A percentile compares a stretch with the other conserved stretches of the same genome.
These are phyloP conservation scores for Elephas maximus DNA, from an alignment of 2,113 vertebrate species.

Conservation along the genomic window DNA sequence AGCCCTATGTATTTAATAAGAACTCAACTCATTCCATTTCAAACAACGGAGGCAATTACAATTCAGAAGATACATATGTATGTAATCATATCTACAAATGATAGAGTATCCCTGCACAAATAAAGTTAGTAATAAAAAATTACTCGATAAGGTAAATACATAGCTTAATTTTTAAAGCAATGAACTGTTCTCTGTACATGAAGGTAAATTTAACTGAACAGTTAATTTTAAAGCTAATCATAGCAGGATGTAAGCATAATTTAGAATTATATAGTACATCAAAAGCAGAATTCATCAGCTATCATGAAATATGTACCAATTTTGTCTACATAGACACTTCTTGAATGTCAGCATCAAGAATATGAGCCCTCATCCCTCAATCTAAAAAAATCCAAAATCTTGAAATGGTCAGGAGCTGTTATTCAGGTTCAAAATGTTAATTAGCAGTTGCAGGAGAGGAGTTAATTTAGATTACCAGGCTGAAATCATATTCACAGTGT, in stretches of 20 bases:
- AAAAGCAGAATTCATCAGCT: neutral
- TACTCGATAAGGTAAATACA: constrained; percentile 36
- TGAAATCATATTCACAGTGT: neutral
- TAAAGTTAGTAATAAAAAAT: constrained; percentile 60
- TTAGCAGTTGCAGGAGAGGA: neutral
- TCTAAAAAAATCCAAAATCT: neutral
- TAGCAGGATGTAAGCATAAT: neutral
- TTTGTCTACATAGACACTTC: constrained; percentile 19
- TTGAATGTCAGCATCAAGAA: neutral
- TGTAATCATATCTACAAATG: constrained; percentile 22
- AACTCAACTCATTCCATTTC: constrained; percentile 1
- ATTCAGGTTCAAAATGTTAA: neutral
- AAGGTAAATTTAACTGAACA: constrained; percentile 55
- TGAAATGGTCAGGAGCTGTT: neutral
- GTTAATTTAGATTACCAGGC: neutral
- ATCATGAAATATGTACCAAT: constrained; percentile 4
- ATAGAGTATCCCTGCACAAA: constrained; percentile 31
- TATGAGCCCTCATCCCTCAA: neutral
- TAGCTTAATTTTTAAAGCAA: constrained; percentile 58
- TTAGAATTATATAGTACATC: constrained; percentile 18
- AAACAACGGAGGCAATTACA: neutral
- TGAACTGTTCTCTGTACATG: constrained; percentile 4
- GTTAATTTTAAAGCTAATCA: constrained; percentile 60
- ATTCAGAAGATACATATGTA: constrained; percentile 9
- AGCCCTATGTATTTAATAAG: neutral